These are phyloP conservation scores for Sylvietta virens DNA, from an alignment of 2,113 vertebrate species.

Conservation along the genomic window DNA sequence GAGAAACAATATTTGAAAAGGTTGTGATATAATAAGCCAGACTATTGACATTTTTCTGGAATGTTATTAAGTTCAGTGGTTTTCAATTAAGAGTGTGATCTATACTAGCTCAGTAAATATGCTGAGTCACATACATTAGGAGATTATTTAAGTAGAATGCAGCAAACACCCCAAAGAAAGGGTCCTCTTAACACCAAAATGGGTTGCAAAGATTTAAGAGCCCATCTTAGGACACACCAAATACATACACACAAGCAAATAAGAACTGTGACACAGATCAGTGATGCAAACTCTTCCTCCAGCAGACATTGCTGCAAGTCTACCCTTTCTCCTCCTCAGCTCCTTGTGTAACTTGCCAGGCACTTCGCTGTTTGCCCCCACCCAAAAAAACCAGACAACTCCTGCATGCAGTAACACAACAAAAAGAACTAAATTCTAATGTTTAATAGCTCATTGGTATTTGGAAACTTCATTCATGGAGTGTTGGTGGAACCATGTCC, in stretches of 20 bases:
- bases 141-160: neutral
- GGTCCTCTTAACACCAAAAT: neutral
- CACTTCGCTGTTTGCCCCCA: neutral
- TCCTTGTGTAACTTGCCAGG: neutral
- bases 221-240: neutral
- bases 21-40: neutral
- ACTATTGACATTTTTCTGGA: neutral
- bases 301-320: neutral
- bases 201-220: neutral
- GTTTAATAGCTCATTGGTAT: neutral
- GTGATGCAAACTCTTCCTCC: neutral
- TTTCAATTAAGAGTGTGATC: neutral
- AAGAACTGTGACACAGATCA: neutral
- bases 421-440: neutral
- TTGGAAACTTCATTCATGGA: neutral
- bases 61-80: neutral
- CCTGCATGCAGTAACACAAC: neutral
- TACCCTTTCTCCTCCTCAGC: neutral
- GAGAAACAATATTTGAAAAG: conserved; percentile 35
- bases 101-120: neutral
- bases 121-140: accelerated
- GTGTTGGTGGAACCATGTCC: neutral
- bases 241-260: neutral
- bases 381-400: neutral
- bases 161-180: neutral